phyloP scores from a whole-genome alignment of 2,113 vertebrate species.

The Turdus rufiventris region DNA sequence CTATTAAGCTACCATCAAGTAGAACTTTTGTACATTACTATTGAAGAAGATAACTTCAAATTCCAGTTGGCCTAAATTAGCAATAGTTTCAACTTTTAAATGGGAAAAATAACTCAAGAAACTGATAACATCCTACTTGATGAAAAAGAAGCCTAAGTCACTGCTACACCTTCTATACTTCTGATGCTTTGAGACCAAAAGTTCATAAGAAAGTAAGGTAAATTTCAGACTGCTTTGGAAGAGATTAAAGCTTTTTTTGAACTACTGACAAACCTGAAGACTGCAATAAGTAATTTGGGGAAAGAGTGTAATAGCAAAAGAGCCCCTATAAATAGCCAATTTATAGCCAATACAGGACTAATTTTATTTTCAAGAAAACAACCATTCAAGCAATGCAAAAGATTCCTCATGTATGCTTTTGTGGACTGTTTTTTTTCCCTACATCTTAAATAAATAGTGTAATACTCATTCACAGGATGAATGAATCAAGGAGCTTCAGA shows the following conservation, averaged over 20 bases:
- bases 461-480: neutral
- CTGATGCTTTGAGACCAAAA: neutral
- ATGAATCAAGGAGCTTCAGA: neutral
- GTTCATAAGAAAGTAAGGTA: neutral
- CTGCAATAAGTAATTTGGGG: neutral
- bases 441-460: neutral
- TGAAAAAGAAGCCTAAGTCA: neutral
- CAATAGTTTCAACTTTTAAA: neutral
- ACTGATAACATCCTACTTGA: neutral
- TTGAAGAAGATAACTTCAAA: neutral
- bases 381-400: neutral
- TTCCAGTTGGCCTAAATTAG: neutral
- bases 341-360: neutral
- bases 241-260: neutral
- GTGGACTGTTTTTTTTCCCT: neutral
- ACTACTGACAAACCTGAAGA: neutral
- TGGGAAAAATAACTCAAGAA: neutral
- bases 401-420: neutral
- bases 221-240: neutral
- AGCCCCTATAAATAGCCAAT: neutral
- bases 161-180: neutral
- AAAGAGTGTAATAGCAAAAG: neutral
- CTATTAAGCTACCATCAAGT: neutral
- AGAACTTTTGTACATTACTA: neutral
- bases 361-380: neutral